Base-by-base conservation (phyloP, 2,888 invertebrate species). In the Bedellia somnulentella region DNA sequence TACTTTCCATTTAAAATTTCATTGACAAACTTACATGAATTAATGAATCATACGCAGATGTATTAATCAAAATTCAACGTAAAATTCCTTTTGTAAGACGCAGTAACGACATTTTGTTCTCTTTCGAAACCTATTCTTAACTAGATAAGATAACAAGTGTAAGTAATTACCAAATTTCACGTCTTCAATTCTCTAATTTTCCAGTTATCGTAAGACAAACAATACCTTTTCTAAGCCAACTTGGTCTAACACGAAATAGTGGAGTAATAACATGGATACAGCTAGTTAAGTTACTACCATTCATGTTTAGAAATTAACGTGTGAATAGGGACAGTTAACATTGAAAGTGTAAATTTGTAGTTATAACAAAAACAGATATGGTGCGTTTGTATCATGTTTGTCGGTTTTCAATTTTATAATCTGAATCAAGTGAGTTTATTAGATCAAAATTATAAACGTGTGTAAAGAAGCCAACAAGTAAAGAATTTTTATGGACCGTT, bases 131-230 rank as follows among this genome's bases (percentile, higher is more conserved):
- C n/a, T n/a, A n/a, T n/a, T n/a, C n/a, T n/a, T n/a, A n/a, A n/a
- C n/a, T 21, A 67, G 66, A 71, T 71, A 70, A 70, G 63, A 61
- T 61, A 55, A 58, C 57, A 52, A 49, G 49, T 53, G 44, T 47
- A 46, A 49, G 57, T 62, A 70, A 67, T 70, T 71, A 71, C 57
- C 59, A 67, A 66, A 66, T 62, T 70, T 66, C 52, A 63, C 59
- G 57, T n/a, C n/a, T n/a, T n/a, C n/a, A n/a, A 54, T 49, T 57
- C 57, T 53, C 49, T 53, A 8, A n/a, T 15, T 16, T 40, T 47
- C 52, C 49, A 51, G 49, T 59, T 70, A 71, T 73, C 73, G 46
- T 37, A 52, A 47, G 54, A 57, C 50, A 68, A 73, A 73, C 62
- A 68, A 63, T 55, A 53, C 14, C 10, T 55, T 49, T 47, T 53